Evolutionary conservation across 2,797 vertebrate species (phyloP).

Genomic region (Poecile montanus): DNA sequence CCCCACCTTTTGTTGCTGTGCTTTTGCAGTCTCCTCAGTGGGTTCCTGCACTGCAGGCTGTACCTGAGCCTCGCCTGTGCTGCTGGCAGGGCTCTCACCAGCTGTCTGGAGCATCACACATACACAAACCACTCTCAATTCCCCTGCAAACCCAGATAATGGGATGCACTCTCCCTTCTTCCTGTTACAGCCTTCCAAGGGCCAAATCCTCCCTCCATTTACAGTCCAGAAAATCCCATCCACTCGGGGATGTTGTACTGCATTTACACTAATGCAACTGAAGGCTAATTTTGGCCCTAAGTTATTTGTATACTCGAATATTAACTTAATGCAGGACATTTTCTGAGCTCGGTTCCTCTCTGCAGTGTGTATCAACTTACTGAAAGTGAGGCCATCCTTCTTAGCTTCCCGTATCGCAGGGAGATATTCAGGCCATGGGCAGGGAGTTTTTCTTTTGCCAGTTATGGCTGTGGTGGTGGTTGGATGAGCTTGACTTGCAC

Average conservation of each 20-base stretch:
- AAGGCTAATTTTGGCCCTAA: slow-evolving; percentile 18
- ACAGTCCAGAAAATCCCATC: not conserved
- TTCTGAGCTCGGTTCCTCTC: slow-evolving; percentile 28
- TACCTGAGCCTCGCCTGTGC: not conserved
- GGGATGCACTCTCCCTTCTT: not conserved
- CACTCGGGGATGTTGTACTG: not conserved
- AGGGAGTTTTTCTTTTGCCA: not conserved
- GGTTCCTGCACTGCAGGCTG: not conserved
- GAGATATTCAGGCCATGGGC: not conserved
- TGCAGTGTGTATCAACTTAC: slow-evolving; percentile 12
- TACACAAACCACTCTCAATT: not conserved
- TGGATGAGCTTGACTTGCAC: slow-evolving; percentile 14
- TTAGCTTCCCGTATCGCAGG: not conserved
- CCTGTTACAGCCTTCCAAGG: not conserved
- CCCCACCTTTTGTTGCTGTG: not conserved
- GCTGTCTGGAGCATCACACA: not conserved
- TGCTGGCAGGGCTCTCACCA: not conserved
- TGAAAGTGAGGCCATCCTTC: not conserved
- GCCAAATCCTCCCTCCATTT: slow-evolving; percentile 1
- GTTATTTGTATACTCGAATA: not conserved
- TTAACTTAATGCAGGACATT: slow-evolving; percentile 56
- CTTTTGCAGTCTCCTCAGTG: not conserved
- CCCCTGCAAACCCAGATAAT: not conserved
- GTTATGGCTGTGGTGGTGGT: not conserved
- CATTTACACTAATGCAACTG: slow-evolving; percentile 37